Evolutionary conservation across 2,113 vertebrate genomes (phyloP).

Genomic region (Stegostoma tigrinum): DNA sequence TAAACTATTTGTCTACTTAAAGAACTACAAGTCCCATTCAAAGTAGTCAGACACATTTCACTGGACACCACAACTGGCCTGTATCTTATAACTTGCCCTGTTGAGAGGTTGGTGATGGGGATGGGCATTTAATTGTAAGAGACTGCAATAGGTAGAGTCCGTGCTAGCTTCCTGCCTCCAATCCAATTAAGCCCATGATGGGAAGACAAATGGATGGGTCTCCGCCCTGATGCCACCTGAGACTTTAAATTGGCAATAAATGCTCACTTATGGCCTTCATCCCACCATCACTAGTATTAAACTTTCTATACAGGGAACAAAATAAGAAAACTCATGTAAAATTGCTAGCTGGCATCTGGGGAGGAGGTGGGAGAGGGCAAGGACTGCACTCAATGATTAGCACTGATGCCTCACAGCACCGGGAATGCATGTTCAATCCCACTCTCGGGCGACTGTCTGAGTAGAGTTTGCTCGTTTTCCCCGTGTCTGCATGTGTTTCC

Average conservation of each 20-base stretch:
- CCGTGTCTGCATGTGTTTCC: too few species aligned
- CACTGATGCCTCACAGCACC: too few species aligned
- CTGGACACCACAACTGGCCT: neutral
- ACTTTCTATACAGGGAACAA: too few species aligned
- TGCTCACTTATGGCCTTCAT: too few species aligned
- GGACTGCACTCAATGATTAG: too few species aligned
- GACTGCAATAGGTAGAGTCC: neutral
- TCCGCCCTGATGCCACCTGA: neutral
- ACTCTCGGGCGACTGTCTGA: too few species aligned
- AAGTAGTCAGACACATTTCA: neutral
- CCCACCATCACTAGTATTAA: too few species aligned
- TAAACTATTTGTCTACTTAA: neutral
- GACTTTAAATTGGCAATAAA: neutral
- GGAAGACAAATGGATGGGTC: neutral
- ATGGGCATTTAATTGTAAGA: neutral
- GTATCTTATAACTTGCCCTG: neutral
- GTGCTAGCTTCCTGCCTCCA: neutral
- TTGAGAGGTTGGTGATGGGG: neutral
- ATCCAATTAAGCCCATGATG: neutral
- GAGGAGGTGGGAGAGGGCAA: too few species aligned
- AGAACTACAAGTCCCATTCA: neutral
- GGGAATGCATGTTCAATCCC: too few species aligned
- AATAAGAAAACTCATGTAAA: too few species aligned
- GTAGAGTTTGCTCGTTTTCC: too few species aligned
- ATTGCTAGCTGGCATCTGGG: too few species aligned